These are phyloP conservation scores for Choloepus hoffmanni DNA, from an alignment of 2,113 vertebrate genomes.

Conservation along the genomic window DNA sequence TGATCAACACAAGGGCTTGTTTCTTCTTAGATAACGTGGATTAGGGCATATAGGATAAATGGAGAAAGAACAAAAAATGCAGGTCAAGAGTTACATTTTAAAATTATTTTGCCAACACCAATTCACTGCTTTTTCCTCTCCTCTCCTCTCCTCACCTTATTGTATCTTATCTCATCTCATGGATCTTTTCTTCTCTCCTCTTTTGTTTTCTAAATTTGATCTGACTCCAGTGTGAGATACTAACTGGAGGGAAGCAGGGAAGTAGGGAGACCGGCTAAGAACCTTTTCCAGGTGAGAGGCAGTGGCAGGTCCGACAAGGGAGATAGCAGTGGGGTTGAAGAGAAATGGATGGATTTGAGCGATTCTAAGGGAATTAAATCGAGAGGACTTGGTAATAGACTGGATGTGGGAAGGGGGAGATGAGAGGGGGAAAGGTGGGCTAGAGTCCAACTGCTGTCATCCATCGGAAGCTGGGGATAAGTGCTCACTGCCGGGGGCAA, in stretches of 20 bases:
- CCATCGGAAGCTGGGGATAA: neutral
- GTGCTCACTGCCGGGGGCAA: neutral
- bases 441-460: neutral
- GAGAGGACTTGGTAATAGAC: neutral
- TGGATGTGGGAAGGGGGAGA: neutral
- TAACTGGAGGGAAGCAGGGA: neutral
- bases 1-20: neutral
- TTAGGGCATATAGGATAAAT: neutral
- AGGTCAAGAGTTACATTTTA: neutral
- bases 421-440: neutral
- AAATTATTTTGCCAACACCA: neutral
- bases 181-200: too few relatives aligned
- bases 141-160: neutral
- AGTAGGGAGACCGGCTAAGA: neutral
- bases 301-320: fast-evolving
- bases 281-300: neutral
- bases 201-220: neutral
- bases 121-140: neutral
- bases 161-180: too few relatives aligned
- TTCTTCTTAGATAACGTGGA: neutral
- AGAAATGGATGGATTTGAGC: neutral
- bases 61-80: neutral
- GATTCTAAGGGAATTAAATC: neutral
- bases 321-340: neutral
- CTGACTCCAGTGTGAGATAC: neutral